These are phyloP conservation scores for Hylia prasina DNA, from an alignment of 2,113 vertebrate species.

Conservation along the genomic window DNA sequence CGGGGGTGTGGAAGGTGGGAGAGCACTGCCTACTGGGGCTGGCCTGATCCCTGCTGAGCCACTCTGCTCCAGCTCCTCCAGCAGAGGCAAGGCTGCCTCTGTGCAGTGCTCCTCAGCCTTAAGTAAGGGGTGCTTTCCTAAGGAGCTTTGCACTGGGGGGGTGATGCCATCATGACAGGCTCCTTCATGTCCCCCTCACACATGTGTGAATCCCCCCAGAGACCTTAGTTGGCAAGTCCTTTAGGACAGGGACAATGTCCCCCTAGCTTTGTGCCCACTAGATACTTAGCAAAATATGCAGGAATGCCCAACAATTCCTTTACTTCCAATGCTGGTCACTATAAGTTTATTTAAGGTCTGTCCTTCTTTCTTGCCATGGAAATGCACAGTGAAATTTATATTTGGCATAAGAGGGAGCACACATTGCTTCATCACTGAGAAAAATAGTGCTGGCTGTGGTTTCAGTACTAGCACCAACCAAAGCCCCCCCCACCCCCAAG, in stretches of 20 bases:
- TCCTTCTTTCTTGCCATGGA: not conserved
- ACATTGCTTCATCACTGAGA: not conserved
- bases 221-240: not conserved
- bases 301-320: not conserved
- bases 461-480: not conserved
- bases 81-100: not conserved
- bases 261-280: rapidly evolving
- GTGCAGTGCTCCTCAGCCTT: not conserved
- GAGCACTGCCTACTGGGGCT: not conserved
- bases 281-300: not conserved
- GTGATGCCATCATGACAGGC: not conserved
- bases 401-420: rapidly evolving
- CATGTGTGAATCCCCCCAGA: not conserved
- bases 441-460: not conserved
- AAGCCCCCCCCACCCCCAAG: not conserved
- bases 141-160: not conserved
- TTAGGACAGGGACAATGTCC: not conserved
- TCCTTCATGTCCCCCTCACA: not conserved
- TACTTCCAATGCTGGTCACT: not conserved
- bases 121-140: not conserved
- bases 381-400: not conserved
- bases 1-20: not conserved
- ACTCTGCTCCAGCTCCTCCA: not conserved
- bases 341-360: not conserved
- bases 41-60: not conserved